phyloP scores from a whole-genome alignment of 2,888 invertebrate species.

The Crocallis elinguaria region DNA sequence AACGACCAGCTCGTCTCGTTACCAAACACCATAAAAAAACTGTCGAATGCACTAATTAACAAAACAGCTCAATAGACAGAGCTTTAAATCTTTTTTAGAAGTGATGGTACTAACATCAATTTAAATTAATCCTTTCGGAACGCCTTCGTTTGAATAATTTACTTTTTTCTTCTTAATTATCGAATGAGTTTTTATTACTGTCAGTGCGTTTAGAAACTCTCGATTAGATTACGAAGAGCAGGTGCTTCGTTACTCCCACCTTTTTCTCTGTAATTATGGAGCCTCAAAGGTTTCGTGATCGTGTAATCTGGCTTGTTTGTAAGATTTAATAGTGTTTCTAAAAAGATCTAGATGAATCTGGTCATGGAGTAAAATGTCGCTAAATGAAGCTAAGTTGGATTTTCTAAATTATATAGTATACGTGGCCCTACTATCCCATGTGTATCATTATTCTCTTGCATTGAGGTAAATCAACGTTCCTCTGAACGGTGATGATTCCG shows the following conservation, averaged over 20 bases:
- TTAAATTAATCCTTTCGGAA: constrained; percentile 9
- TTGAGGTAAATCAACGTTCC: too few species aligned
- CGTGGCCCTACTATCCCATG: too few species aligned
- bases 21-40: too few species aligned
- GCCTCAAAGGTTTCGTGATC: not conserved
- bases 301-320: not conserved
- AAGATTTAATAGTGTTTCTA: not conserved
- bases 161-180: too few species aligned
- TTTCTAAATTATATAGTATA: too few species aligned
- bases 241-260: constrained; percentile 3
- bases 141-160: constrained; percentile 21
- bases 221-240: constrained; percentile 14
- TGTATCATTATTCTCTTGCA: too few species aligned
- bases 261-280: not conserved
- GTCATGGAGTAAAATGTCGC: too few species aligned
- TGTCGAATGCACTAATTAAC: constrained; percentile 11
- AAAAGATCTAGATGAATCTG: too few species aligned
- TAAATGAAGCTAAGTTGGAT: too few species aligned
- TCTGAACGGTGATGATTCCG: too few species aligned
- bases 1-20: too few species aligned
- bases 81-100: constrained; percentile 17
- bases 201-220: not conserved
- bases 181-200: constrained; percentile 18
- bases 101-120: constrained; percentile 16
- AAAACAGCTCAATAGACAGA: constrained; percentile 5